Conservation (phyloP, 2,888 invertebrate species). For the Cabera pusaria region DNA sequence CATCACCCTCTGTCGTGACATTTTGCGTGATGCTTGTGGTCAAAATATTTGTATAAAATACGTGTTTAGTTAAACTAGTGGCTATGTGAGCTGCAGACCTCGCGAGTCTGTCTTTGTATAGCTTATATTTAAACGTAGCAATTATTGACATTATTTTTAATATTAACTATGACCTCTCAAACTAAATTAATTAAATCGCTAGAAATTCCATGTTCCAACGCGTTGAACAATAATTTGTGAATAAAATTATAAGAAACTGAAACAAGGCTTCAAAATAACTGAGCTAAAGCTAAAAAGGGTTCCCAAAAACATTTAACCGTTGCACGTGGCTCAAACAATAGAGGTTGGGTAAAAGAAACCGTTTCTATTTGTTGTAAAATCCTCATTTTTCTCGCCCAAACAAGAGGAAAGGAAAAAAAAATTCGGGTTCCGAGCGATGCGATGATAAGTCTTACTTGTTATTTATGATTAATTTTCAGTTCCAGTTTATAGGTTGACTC, state of each 20-base stretch:
- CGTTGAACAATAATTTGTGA: too few species aligned
- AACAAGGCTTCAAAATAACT: background rate
- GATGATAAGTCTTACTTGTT: constrained; percentile 18
- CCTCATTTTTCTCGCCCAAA: constrained; percentile 36
- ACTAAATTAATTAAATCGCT: too few species aligned
- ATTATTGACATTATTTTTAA: too few species aligned
- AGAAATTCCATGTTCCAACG: too few species aligned
- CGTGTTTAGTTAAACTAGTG: too few species aligned
- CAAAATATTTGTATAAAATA: too few species aligned
- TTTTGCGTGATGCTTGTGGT: too few species aligned
- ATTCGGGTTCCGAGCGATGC: constrained; percentile 5
- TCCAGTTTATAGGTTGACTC: constrained; percentile 10
- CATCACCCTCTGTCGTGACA: background rate
- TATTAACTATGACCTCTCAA: too few species aligned
- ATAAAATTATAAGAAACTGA: too few species aligned
- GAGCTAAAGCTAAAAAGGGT: constrained; percentile 35
- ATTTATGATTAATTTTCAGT: constrained; percentile 7
- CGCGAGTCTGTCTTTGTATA: too few species aligned
- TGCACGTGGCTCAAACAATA: constrained; percentile 48
- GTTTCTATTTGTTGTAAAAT: constrained; percentile 53
- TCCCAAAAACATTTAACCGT: constrained; percentile 43
- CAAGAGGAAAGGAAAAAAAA: constrained; percentile 39
- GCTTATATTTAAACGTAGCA: too few species aligned
- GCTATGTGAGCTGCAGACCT: too few species aligned
- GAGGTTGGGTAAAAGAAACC: constrained; percentile 45